Conservation (phyloP, 2,113 vertebrate species). For the Cichladusa arquata region DNA sequence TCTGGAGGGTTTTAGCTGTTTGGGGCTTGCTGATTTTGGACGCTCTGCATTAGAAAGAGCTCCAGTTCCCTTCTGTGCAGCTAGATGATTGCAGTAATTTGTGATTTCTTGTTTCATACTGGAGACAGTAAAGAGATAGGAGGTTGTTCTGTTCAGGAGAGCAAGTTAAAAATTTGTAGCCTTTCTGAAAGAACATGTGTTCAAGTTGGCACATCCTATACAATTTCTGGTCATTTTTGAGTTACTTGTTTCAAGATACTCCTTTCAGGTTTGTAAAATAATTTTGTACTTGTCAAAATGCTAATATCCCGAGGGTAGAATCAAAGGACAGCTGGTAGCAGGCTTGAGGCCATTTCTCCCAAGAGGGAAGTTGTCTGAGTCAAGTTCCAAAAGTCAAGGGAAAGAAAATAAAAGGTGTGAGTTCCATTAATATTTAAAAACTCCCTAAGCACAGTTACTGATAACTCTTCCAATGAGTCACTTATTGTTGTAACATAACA, state of each 20-base stretch:
- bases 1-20: not conserved
- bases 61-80: not conserved
- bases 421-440: not conserved
- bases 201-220: not conserved
- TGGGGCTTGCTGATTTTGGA: not conserved
- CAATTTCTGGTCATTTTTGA: not conserved
- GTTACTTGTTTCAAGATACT: not conserved
- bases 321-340: not conserved
- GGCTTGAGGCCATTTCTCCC: not conserved
- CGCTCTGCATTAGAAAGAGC: not conserved
- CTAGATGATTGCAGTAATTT: not conserved
- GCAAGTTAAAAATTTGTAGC: not conserved
- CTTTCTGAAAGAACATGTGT: not conserved
- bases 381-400: slow-evolving; percentile 1
- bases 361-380: not conserved
- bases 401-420: not conserved
- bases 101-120: not conserved
- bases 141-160: not conserved
- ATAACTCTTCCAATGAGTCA: not conserved
- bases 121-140: not conserved
- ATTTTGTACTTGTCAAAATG: not conserved
- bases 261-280: not conserved
- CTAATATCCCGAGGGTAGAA: not conserved
- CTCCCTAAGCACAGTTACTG: not conserved
- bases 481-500: not conserved